Evolutionary conservation across 2,888 invertebrate genomes (phyloP), one percentile per base, ranked within the genome.

Genomic region (Sussaba pulchella): DNA sequence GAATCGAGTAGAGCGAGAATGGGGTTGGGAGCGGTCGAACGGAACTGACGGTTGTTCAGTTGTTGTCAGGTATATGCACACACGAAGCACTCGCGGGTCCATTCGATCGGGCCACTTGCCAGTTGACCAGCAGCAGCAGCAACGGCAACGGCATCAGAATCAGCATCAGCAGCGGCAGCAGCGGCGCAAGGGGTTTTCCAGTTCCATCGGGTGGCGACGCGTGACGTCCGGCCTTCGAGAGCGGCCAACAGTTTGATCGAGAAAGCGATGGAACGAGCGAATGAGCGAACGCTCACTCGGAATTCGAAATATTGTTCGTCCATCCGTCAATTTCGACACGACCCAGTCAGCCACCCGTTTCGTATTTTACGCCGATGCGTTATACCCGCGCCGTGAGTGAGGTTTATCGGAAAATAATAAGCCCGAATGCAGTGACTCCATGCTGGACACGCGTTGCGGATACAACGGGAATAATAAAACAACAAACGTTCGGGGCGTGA

Each of bases 341-440:
- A 72, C 61, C 61, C 36, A 41, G 71, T 17, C 71, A 21, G 52
- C 52, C 66, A 39, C 66, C 52, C 72, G 72, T 61, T 81, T 81
- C 76, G 72, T 67, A 81, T 81, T 76, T 80, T 76, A 50, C 66
- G 70, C 70, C 64, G 10, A 10, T 45, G 50, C 73, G 66, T 59
- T 74, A 70, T 45, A 36, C 54, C 26, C 31, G 17, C 45, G 26
- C 39, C 50, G 66, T 41, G 52, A 52, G 67, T 26, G 63, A 76
- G 72, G n/a, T 81, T 81, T 81, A 81, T 81, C 76, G 80, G 72
- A 81, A 81, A 81, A 81, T 81, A 81, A 81, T 81, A 76, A 76
- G 80, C 76, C 61, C 47, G 6, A 31, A 31, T 69, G 63, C 67
- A 72, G 76, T 72, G 76, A 76, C 71, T 72, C 72, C 54, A 72